phyloP scores from a whole-genome alignment of 2,113 vertebrate genomes.

The Alexandromys fortis region DNA sequence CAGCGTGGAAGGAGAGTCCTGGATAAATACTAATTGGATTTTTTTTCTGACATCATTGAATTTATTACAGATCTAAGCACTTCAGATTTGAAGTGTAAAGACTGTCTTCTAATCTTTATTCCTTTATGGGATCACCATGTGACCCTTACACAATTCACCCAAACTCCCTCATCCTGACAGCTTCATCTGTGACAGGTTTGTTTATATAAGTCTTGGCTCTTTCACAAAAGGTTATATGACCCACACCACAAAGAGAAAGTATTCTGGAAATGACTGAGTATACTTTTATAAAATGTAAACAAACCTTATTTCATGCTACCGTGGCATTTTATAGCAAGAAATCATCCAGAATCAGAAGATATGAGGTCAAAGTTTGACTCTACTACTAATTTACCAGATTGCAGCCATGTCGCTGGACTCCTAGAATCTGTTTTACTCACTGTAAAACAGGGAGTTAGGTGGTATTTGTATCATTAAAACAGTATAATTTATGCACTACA shows the following conservation, averaged over 20 bases:
- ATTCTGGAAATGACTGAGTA: not conserved
- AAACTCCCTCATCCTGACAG: not conserved
- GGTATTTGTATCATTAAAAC: not conserved
- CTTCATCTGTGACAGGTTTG: not conserved
- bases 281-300: not conserved
- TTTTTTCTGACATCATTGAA: not conserved
- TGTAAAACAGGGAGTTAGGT: not conserved
- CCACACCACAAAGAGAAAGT: not conserved
- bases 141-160: not conserved
- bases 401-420: not conserved
- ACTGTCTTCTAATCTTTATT: not conserved
- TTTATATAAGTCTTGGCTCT: not conserved
- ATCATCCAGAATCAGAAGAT: not conserved
- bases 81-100: slow-evolving; percentile 23
- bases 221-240: not conserved
- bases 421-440: not conserved
- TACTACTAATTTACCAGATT: not conserved
- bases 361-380: not conserved
- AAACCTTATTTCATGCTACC: not conserved
- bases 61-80: not conserved
- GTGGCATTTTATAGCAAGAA: not conserved
- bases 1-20: not conserved
- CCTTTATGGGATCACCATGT: not conserved
- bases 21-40: not conserved
- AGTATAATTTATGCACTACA: not conserved